Conservation (phyloP, 2,888 invertebrate genomes). For the Trichacis sp. region DNA sequence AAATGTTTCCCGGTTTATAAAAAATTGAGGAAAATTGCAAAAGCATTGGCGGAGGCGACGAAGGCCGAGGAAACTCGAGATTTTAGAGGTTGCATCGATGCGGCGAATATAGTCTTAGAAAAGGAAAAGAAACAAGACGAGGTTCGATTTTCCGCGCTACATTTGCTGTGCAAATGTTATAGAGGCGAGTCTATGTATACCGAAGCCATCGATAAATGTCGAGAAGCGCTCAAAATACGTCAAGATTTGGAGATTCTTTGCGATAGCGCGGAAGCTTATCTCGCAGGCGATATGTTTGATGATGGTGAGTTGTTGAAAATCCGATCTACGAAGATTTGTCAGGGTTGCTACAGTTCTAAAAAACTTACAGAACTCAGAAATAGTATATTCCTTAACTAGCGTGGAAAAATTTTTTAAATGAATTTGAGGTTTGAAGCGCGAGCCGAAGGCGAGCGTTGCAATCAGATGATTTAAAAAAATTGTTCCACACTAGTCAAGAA, state of each 20-base stretch:
- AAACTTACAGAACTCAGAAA: too few relatives aligned
- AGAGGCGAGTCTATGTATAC: conserved; percentile 78
- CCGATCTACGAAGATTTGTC: too few relatives aligned
- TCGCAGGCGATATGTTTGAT: conserved; percentile 90
- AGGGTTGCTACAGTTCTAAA: background rate
- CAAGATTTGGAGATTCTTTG: conserved; percentile 84
- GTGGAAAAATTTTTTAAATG: too few relatives aligned
- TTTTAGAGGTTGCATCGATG: conserved; percentile 77
- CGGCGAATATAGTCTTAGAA: conserved; percentile 77
- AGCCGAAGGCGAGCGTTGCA: too few relatives aligned
- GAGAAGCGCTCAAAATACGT: conserved; percentile 81
- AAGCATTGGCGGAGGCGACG: conserved; percentile 78
- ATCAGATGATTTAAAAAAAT: too few relatives aligned
- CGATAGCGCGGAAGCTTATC: conserved; percentile 92
- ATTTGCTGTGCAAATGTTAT: conserved; percentile 85
- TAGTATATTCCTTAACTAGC: too few relatives aligned
- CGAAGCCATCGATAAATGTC: conserved; percentile 83
- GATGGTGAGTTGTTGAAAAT: conserved; percentile 75
- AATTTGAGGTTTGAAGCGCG: too few relatives aligned
- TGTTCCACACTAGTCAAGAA: too few relatives aligned
- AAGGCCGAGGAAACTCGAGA: conserved; percentile 74
- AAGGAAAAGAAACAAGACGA: conserved; percentile 79
- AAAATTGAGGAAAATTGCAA: conserved; percentile 92
- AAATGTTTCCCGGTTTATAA: conserved; percentile 96
- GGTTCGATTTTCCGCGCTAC: conserved; percentile 81